Conservation (phyloP, 2,888 invertebrate genomes). For the Heliconius ethilla region DNA sequence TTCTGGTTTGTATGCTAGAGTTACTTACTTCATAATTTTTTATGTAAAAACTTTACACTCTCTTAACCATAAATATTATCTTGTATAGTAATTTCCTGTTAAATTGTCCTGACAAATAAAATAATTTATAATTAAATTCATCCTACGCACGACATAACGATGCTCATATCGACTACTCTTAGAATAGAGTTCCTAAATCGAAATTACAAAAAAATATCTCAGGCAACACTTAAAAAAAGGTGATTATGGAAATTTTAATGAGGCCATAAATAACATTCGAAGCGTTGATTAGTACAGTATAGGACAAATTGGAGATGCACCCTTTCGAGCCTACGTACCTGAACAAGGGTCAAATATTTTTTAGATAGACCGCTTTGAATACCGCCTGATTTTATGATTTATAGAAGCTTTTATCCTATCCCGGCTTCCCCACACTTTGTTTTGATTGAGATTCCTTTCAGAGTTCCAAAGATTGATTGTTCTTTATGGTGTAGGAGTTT, state of each 20-base stretch:
- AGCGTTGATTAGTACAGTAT: constrained; percentile 71
- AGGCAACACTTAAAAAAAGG: constrained; percentile 56
- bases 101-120: constrained; percentile 52
- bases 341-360: constrained; percentile 70
- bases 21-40: too few species aligned
- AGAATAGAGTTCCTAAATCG: constrained; percentile 39
- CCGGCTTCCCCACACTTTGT: constrained; percentile 76
- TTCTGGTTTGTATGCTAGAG: neutral
- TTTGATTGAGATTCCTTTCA: constrained; percentile 81
- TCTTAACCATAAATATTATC: neutral
- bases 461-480: constrained; percentile 78
- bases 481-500: constrained; percentile 76
- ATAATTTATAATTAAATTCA: constrained; percentile 67
- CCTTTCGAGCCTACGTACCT: constrained; percentile 63
- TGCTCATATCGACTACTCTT: constrained; percentile 35
- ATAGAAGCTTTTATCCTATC: constrained; percentile 76
- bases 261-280: constrained; percentile 72
- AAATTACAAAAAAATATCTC: constrained; percentile 50
- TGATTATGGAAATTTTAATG: constrained; percentile 78
- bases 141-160: constrained; percentile 57
- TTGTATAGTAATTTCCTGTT: constrained; percentile 20
- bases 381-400: constrained; percentile 81
- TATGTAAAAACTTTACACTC: neutral
- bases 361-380: constrained; percentile 75
- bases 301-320: constrained; percentile 77